Percentiles rank a stretch among this genome's conserved stretches.
These are phyloP conservation scores for Lepas anatifera DNA, from an alignment of 2,888 invertebrate genomes.

Conservation along the genomic window DNA sequence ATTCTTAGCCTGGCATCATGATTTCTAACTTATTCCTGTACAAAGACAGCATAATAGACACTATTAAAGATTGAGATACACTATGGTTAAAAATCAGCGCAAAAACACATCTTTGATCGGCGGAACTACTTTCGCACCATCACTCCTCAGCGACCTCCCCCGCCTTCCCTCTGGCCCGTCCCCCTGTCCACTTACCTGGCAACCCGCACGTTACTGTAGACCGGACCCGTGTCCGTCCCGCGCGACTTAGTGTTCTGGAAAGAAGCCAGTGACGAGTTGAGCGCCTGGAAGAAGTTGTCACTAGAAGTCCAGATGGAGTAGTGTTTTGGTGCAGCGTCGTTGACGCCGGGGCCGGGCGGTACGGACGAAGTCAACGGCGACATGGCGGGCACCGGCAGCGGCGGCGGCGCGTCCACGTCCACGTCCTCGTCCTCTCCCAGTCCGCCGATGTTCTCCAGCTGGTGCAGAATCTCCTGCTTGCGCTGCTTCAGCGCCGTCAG, in stretches of 20 bases:
- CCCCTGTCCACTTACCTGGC: background rate
- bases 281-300: slow-evolving; percentile 27
- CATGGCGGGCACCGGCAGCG: background rate
- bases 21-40: too few species aligned
- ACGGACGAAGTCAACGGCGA: background rate
- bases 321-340: slow-evolving; percentile 20
- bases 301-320: slow-evolving; percentile 31
- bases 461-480: slow-evolving; percentile 47
- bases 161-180: too few species aligned
- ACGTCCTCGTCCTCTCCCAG: slow-evolving; percentile 27
- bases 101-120: too few species aligned
- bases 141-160: too few species aligned
- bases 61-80: too few species aligned
- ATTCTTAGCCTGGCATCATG: too few species aligned
- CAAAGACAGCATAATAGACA: too few species aligned
- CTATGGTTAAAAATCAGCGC: too few species aligned
- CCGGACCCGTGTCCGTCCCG: background rate
- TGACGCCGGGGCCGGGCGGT: background rate
- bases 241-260: slow-evolving; percentile 2
- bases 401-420: background rate
- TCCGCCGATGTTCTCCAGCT: slow-evolving; percentile 43
- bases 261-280: slow-evolving; percentile 13
- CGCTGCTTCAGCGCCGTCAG: slow-evolving; percentile 47
- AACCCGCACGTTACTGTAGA: background rate
- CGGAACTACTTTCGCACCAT: too few species aligned